A percentile compares a stretch with the other conserved stretches of the same genome.
Conservation (phyloP, 30 jellyfish, hydroid and myxozoan genomes). For the Morbakka virulenta region DNA sequence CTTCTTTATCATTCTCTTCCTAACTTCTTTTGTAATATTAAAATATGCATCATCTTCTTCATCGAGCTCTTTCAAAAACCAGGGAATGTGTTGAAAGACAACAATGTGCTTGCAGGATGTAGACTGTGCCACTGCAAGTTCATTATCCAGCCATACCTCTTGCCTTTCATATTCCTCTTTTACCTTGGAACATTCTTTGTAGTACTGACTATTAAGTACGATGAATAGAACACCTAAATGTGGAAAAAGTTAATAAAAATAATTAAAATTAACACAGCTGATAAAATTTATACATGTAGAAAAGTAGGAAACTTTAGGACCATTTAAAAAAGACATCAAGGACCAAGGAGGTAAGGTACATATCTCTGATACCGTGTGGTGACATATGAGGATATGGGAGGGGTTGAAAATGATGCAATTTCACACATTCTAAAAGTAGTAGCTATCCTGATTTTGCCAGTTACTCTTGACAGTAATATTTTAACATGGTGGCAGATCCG, state of each 20-base stretch:
- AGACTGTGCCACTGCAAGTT: conserved; percentile 45
- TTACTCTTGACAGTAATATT: too few relatives aligned
- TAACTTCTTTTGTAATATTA: conserved; percentile 43
- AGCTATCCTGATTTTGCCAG: too few relatives aligned
- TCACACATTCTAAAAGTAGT: too few relatives aligned
- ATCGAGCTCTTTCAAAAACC: conserved; percentile 63
- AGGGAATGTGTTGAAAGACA: conserved; percentile 89
- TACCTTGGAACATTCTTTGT: conserved; percentile 53
- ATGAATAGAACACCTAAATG: conserved; percentile 68
- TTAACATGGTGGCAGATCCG: too few relatives aligned
- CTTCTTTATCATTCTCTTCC: conserved; percentile 34
- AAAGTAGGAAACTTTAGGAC: too few relatives aligned
- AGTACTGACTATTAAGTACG: conserved; percentile 76
- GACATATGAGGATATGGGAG: too few relatives aligned
- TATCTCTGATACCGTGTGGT: too few relatives aligned
- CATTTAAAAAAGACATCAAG: too few relatives aligned
- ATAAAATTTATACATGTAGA: too few relatives aligned
- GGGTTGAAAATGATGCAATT: too few relatives aligned
- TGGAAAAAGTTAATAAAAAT: background rate
- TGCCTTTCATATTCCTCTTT: conserved; percentile 60
- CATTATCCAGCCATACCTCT: conserved; percentile 80
- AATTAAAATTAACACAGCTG: too few relatives aligned
- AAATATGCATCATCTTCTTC: conserved; percentile 83
- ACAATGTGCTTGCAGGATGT: conserved; percentile 54
- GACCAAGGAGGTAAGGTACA: too few relatives aligned